phyloP scores from a whole-genome alignment of 1,140 invertebrate species.

The Apis dorsata region DNA sequence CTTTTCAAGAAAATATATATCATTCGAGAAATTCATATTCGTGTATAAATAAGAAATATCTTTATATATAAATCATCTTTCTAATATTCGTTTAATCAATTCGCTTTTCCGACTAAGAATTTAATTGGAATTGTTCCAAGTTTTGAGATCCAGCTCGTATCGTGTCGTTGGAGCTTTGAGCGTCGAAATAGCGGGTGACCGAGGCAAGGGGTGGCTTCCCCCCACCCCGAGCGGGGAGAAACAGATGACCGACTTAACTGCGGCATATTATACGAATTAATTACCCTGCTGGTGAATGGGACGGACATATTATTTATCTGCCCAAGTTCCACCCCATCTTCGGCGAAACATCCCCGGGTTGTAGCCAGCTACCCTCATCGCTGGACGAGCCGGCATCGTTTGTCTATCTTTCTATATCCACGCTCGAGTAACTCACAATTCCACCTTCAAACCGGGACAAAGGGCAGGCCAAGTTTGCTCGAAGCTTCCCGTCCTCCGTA shows the following conservation, averaged over 20 bases:
- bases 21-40: too few species aligned
- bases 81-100: neutral
- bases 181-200: neutral
- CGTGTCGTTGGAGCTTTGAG: conserved; percentile 12
- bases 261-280: conserved; percentile 80
- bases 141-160: neutral
- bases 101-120: neutral
- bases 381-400: conserved; percentile 70
- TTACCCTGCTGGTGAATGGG: conserved; percentile 73
- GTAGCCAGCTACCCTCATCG: conserved; percentile 63
- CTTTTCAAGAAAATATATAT: too few species aligned
- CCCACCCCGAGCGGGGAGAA: conserved; percentile 49
- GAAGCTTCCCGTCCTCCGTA: conserved; percentile 12
- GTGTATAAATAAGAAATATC: neutral
- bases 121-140: conserved; percentile 4
- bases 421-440: conserved; percentile 64
- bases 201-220: neutral
- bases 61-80: neutral
- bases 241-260: conserved; percentile 78
- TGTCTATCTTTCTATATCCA: conserved; percentile 73
- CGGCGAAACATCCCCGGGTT: conserved; percentile 59
- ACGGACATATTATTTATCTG: conserved; percentile 79
- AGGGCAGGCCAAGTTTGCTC: conserved; percentile 48
- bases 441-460: conserved; percentile 52
- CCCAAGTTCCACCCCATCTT: conserved; percentile 30